A percentile compares a stretch with the other conserved stretches of the same genome.
Evolutionary conservation across 1,140 invertebrate genomes (phyloP).

Genomic region (Liolophura sinensis): DNA sequence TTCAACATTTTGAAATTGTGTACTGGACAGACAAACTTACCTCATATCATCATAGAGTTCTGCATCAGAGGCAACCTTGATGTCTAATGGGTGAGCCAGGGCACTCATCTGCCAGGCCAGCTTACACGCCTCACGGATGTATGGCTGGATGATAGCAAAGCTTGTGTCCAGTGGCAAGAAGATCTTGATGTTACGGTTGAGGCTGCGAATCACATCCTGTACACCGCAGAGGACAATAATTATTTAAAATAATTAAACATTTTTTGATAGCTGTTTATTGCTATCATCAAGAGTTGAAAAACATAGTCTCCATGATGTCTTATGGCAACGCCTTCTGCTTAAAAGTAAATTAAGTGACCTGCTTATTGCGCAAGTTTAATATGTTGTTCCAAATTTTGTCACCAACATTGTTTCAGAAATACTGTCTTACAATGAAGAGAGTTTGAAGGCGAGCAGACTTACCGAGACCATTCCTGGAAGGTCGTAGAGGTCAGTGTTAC

Average conservation of each 20-base stretch:
- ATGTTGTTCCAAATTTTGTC: no score
- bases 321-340: no score
- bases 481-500: conserved; percentile 57
- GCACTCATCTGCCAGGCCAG: conserved; percentile 57
- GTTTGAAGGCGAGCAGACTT: conserved; percentile 20
- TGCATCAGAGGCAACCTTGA: conserved; percentile 50
- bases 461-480: conserved; percentile 53
- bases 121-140: conserved; percentile 55
- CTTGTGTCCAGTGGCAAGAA: conserved; percentile 48
- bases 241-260: no score
- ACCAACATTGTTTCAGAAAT: no score
- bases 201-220: conserved; percentile 54
- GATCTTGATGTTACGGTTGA: conserved; percentile 53
- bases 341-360: no score
- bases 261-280: no score
- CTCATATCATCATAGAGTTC: conserved; percentile 58
- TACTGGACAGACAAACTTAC: conserved; percentile 29
- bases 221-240: neutral
- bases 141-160: conserved; percentile 52
- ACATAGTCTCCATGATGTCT: no score
- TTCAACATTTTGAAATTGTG: neutral
- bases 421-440: no score
- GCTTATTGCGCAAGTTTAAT: no score
- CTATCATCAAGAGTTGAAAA: no score
- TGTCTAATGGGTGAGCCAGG: conserved; percentile 55